Evolutionary conservation across 1,140 invertebrate genomes (phyloP).

Genomic region (Adoxophyes honmai): DNA sequence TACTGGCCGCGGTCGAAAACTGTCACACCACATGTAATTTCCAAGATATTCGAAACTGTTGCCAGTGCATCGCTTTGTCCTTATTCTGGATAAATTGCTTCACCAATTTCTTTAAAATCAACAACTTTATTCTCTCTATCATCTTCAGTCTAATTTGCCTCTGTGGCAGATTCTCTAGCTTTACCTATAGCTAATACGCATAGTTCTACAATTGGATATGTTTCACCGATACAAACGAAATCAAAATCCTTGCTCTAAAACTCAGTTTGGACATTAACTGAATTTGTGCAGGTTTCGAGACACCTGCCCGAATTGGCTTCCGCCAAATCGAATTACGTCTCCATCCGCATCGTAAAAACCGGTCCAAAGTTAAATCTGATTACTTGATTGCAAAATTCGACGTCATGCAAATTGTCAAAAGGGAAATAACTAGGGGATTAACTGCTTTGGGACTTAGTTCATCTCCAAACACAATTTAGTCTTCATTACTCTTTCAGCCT

Average conservation of each 20-base stretch:
- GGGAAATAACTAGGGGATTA: slow-evolving; percentile 2
- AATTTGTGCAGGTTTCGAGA: neutral
- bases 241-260: neutral
- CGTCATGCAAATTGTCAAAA: slow-evolving; percentile 22
- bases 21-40: neutral
- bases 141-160: too few species aligned
- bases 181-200: too few species aligned
- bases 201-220: neutral
- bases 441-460: slow-evolving; percentile 2
- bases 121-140: too few species aligned
- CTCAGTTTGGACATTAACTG: neutral
- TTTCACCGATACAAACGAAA: neutral
- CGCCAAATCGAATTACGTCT: slow-evolving; percentile 21
- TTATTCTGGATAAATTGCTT: too few species aligned
- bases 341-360: slow-evolving; percentile 18
- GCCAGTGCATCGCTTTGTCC: too few species aligned
- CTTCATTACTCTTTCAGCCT: neutral
- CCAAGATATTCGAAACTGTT: neutral
- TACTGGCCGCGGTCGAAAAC: neutral
- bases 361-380: slow-evolving; percentile 29
- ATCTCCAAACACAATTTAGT: neutral
- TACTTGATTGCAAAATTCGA: slow-evolving; percentile 37
- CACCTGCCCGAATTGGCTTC: neutral
- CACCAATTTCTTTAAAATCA: too few species aligned
- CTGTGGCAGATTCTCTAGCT: too few species aligned